Base-by-base conservation (phyloP, 2,113 vertebrate species). In the Etia nguti region DNA sequence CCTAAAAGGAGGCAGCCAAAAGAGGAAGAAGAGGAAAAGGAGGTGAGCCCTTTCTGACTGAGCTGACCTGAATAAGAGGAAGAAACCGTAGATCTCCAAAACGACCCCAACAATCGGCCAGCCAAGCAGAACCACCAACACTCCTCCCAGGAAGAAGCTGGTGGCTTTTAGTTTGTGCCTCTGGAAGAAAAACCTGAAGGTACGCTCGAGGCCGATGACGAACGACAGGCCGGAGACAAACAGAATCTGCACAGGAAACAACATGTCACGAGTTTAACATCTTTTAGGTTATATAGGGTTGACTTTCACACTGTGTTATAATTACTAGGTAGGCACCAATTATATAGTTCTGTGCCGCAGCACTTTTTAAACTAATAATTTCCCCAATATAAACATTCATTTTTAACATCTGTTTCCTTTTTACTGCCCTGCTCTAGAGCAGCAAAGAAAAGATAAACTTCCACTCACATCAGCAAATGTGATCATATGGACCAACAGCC, bases 141-240 rank as follows among this genome's bases (percentile, higher is more conserved):
- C 97, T 8, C 98, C 99, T 43, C 99, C 98, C 88, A 99, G 94
- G 94, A 99, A 99, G 95, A 99, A 99, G 43, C 97, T 96, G 0
- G 99, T 99, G 89, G 99, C 98, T 97, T 99, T 99, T 79, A 97
- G 95, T 97, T 99, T 99, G 93, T 99, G 98, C 75, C 97, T 97
- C 95, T 99, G 99, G 95, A 99, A 99, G 96, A 99, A 99, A 95
- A 99, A 99, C 91, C 98, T 97, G 94, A 99, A 99, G 0, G 99
- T 99, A 70, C 99, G 97, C 96, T 99, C 99, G 94, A 99, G 96
- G 52, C 99, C 99, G 0, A 99, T 99, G 89, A 99, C 98, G 86
- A 99, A 99, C 16, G 98, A 97, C 92, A 99, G 94, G 20, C 99
- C 99, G 31, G 97, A 97, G 83, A 99, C 98, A 90, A 99, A 99